Percentiles rank a stretch among this genome's conserved stretches.
These are phyloP conservation scores for Mirza zaza DNA, from an alignment of 2,113 vertebrate genomes.

Conservation along the genomic window DNA sequence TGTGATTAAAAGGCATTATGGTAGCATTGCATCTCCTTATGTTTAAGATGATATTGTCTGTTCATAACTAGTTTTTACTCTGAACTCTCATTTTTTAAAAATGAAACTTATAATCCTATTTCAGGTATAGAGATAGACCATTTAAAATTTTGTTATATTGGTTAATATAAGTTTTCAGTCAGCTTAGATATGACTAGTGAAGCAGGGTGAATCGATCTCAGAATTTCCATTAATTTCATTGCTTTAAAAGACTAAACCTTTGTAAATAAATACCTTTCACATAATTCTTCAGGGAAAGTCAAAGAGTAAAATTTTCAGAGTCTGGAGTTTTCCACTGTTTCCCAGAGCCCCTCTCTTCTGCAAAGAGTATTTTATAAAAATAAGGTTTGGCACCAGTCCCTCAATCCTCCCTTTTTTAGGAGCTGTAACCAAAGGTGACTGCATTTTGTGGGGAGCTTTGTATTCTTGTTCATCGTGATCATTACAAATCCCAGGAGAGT, in stretches of 20 bases:
- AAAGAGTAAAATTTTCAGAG: constrained; percentile 54
- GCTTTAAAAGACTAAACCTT: constrained; percentile 54
- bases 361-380: constrained; percentile 46
- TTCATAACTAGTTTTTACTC: constrained; percentile 61
- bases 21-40: constrained; percentile 38
- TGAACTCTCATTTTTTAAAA: constrained; percentile 33
- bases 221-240: constrained; percentile 44
- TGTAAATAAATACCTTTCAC: constrained; percentile 50
- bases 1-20: neutral
- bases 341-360: constrained; percentile 4
- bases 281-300: constrained; percentile 35
- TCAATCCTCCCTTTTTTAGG: constrained; percentile 38
- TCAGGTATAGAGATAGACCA: constrained; percentile 28
- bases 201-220: constrained; percentile 14
- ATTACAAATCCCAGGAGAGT: constrained; percentile 49
- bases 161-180: constrained; percentile 50
- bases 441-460: constrained; percentile 8
- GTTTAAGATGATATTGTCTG: constrained; percentile 42
- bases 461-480: constrained; percentile 39
- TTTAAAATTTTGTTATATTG: constrained; percentile 45
- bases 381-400: constrained; percentile 32
- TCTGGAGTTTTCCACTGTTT: constrained; percentile 48
- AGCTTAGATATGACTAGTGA: constrained; percentile 37
- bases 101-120: constrained; percentile 42
- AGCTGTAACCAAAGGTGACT: constrained; percentile 41